Evolutionary conservation across 2,888 invertebrate species (phyloP).

Genomic region (Octodonta nipae): DNA sequence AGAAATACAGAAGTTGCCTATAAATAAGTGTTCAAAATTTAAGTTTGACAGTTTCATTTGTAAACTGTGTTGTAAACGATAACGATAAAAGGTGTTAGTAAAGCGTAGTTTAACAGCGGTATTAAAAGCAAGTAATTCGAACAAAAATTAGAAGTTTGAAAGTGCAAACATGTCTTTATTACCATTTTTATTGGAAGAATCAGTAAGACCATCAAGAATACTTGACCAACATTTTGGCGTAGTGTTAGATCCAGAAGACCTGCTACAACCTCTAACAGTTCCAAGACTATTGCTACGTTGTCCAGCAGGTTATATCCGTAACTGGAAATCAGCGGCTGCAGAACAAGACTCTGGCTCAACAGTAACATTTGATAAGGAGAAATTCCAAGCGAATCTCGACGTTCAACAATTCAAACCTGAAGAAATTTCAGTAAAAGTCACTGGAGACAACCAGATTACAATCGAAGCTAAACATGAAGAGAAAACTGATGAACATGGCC

Average conservation of each 20-base stretch:
- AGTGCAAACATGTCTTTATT: conserved; percentile 4
- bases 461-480: conserved; percentile 69
- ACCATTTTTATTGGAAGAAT: conserved; percentile 3
- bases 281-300: conserved; percentile 3
- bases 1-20: too few relatives aligned
- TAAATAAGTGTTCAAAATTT: too few relatives aligned
- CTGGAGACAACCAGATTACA: conserved; percentile 43
- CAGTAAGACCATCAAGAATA: conserved; percentile 1
- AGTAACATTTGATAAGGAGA: conserved; percentile 42
- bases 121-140: too few relatives aligned
- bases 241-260: conserved; percentile 3
- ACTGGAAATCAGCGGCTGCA: conserved; percentile 6
- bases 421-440: conserved; percentile 25
- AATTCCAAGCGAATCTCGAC: conserved; percentile 39
- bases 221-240: conserved; percentile 3
- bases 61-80: too few relatives aligned
- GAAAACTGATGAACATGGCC: conserved; percentile 59
- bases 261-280: conserved; percentile 1
- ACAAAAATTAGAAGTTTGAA: too few relatives aligned
- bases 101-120: too few relatives aligned
- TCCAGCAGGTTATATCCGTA: conserved; percentile 3
- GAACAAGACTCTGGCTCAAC: conserved; percentile 13
- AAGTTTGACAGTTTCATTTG: too few relatives aligned
- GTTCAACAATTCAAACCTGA: conserved; percentile 14
- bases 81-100: too few relatives aligned